Conservation (phyloP, 2,797 vertebrate species). For the Pristis pectinata region DNA sequence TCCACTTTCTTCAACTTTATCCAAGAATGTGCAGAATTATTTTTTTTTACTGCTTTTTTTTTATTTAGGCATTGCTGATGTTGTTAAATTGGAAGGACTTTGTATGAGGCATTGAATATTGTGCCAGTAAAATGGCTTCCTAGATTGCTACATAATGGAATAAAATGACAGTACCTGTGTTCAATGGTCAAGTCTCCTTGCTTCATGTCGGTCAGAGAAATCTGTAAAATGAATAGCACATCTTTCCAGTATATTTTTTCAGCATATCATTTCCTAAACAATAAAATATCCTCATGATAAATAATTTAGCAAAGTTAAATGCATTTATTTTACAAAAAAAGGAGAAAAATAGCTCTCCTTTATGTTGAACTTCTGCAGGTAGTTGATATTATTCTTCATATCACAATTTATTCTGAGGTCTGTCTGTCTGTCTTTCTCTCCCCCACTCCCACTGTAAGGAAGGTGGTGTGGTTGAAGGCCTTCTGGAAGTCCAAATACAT, state of each 20-base stretch:
- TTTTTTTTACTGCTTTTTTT: background rate
- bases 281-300: background rate
- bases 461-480: background rate
- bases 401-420: background rate
- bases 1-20: background rate
- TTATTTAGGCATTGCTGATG: background rate
- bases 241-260: background rate
- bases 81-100: background rate
- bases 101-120: background rate
- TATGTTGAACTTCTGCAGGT: background rate
- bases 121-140: background rate
- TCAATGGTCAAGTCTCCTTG: background rate
- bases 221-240: background rate
- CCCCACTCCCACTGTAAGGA: background rate
- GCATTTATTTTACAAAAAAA: background rate
- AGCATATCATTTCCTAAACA: background rate
- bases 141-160: background rate
- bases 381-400: background rate
- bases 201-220: conserved; percentile 17
- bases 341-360: background rate
- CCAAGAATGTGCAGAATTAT: background rate
- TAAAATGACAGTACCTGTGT: conserved; percentile 19
- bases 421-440: background rate
- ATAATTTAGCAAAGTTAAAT: background rate
- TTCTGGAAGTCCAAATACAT: background rate